These are phyloP conservation scores for Melanotaenia duboulayi DNA, from an alignment of 2,113 vertebrate genomes.

Conservation along the genomic window DNA sequence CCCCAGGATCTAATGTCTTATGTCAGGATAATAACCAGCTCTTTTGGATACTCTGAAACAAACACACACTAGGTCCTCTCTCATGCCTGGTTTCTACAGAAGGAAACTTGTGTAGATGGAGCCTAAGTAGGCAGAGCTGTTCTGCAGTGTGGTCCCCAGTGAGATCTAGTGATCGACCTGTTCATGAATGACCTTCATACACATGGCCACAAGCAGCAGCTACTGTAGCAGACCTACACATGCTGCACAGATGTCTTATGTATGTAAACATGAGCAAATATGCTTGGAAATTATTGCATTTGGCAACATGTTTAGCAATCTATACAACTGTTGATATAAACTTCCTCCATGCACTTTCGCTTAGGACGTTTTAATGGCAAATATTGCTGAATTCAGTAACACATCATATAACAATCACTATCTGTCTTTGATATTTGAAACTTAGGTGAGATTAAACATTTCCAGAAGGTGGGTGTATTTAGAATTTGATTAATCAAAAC, in stretches of 20 bases:
- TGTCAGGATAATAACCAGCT: constrained; percentile 22
- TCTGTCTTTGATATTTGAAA: constrained; percentile 1
- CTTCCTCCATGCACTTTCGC: not conserved
- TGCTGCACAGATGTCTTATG: not conserved
- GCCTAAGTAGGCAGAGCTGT: constrained; percentile 35
- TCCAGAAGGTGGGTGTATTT: constrained; percentile 37
- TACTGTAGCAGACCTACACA: constrained; percentile 21
- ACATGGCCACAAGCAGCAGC: constrained; percentile 40
- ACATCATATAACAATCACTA: not conserved
- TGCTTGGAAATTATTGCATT: not conserved
- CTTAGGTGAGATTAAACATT: constrained; percentile 27
- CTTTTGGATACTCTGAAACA: constrained; percentile 24
- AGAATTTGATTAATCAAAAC: constrained; percentile 58
- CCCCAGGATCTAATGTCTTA: constrained; percentile 56
- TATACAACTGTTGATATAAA: not conserved
- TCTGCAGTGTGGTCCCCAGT: constrained; percentile 38
- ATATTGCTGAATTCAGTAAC: not conserved
- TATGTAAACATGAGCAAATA: not conserved
- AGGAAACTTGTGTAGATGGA: constrained; percentile 2
- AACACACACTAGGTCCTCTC: constrained; percentile 21
- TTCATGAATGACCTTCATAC: constrained; percentile 76
- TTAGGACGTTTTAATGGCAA: not conserved
- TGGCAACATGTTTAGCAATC: not conserved
- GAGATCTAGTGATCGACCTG: constrained; percentile 65
- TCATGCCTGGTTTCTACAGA: not conserved